phyloP scores from a whole-genome alignment of 2,113 vertebrate genomes.

The Xenus cinereus region DNA sequence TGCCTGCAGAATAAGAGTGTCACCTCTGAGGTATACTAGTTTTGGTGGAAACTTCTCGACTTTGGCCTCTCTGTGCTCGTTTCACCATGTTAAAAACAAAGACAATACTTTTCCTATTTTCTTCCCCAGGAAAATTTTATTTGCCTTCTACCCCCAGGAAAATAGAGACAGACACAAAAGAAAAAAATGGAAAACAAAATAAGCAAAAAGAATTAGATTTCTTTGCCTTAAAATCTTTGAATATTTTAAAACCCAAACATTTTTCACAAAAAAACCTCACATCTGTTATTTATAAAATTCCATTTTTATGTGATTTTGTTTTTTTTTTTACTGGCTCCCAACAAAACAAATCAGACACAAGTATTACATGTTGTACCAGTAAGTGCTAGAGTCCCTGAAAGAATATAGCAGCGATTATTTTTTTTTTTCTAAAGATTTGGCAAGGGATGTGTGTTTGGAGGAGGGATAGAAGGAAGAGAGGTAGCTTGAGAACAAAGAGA shows the following conservation, averaged over 20 bases:
- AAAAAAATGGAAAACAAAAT: neutral
- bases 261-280: neutral
- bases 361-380: conserved; percentile 45
- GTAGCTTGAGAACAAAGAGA: conserved; percentile 52
- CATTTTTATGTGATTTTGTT: conserved; percentile 8
- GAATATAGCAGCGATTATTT: neutral
- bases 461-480: conserved; percentile 8
- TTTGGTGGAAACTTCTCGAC: neutral
- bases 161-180: neutral
- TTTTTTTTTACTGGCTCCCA: neutral
- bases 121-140: neutral
- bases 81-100: neutral
- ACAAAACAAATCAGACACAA: neutral
- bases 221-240: neutral
- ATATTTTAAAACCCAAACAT: neutral
- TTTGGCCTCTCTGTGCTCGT: neutral
- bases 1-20: neutral
- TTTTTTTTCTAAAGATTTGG: conserved; percentile 36
- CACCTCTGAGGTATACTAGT: neutral
- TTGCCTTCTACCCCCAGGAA: neutral
- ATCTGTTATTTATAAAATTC: conserved; percentile 58
- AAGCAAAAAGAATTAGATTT: neutral
- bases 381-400: conserved; percentile 44
- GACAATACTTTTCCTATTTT: neutral
- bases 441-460: conserved; percentile 29